Base-by-base conservation (phyloP, 2,797 vertebrate species). In the Dipus sagitta region DNA sequence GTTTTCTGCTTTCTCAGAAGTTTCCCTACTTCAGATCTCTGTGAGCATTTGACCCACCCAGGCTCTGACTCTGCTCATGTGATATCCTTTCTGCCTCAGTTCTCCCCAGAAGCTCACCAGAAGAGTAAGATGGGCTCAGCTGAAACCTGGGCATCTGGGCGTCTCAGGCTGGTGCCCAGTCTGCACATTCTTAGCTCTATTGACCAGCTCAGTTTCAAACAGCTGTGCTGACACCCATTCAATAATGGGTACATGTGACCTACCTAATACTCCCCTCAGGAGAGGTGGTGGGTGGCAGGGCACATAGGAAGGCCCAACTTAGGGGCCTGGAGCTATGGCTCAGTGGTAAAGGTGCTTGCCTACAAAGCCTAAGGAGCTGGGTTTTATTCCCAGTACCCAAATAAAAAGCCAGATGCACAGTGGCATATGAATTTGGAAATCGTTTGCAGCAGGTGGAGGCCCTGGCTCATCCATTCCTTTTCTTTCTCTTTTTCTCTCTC, bases 141-240 rank as follows among this genome's bases (percentile, higher is more conserved):
- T 23, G 54, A 54, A 6, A 9, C 30, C 75, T 85, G 67, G 12
- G 54, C 54, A 2, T 58, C 23, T 7, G 17, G n/a, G 0, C 5
- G 23, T 17, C 15, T 88, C n/a, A 1, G 70, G 52, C 18, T 28
- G 30, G 67, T 34, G 62, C 30, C 28, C 28, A 14, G 64, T 13
- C 54, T 58, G 24, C 32, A 9, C 30, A 9, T 28, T 92, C 86
- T 72, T 10, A 23, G 68, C 20, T 34, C 62, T n/a, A 58, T 20
- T 9, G 0, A 20, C 34, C 18, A 14, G n/a, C 11, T n/a, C 10
- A 13, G 52, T 71, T 30, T 70, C 23, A 20, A 47, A 1, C 0
- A 0, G 28, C 62, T 28, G 23, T 65, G 68, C 76, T 47, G 65
- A 38, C 18, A 1, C 52, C 74, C 74, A 71, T 1, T 28, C 18